A percentile compares a stretch with the other conserved stretches of the same genome.
phyloP scores from a whole-genome alignment of 53 echinoderm and acorn worm species.

The Hippasteria phrygiana region DNA sequence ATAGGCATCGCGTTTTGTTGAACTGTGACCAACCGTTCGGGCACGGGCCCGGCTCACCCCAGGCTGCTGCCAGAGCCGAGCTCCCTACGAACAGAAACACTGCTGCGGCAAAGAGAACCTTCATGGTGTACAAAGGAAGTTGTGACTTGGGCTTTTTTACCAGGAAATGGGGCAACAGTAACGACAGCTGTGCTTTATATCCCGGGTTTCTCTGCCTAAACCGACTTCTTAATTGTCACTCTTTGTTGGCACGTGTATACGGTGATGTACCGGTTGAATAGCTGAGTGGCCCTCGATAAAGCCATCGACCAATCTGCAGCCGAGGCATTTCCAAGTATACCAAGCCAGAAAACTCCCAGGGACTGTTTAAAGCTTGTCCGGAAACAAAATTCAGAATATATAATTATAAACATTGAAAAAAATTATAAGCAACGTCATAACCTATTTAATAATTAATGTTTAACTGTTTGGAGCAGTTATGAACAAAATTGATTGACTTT shows the following conservation, averaged over 20 bases:
- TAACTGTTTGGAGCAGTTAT: too few relatives aligned
- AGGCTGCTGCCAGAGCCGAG: not conserved
- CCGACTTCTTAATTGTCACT: too few relatives aligned
- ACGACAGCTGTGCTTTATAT: not conserved
- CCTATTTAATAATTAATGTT: too few relatives aligned
- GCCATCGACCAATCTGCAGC: not conserved
- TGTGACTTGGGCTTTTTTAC: not conserved
- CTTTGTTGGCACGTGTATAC: too few relatives aligned
- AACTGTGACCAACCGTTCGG: slow-evolving; percentile 22
- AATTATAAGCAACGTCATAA: too few relatives aligned
- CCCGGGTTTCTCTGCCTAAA: not conserved
- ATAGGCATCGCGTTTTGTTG: not conserved
- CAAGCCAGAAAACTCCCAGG: too few relatives aligned
- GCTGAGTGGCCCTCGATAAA: too few relatives aligned
- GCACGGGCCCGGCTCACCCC: not conserved
- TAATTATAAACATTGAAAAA: too few relatives aligned
- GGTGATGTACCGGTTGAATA: not conserved
- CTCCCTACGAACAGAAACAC: not conserved
- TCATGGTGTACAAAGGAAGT: not conserved
- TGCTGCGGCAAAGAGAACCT: not conserved
- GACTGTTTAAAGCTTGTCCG: too few relatives aligned
- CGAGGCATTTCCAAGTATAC: not conserved
- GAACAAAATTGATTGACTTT: too few relatives aligned
- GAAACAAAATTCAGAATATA: too few relatives aligned
- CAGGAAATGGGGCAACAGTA: not conserved